A percentile compares a stretch with the other conserved stretches of the same genome.
Conservation (phyloP, 2,113 vertebrate species). For the Dipodomys spectabilis region DNA sequence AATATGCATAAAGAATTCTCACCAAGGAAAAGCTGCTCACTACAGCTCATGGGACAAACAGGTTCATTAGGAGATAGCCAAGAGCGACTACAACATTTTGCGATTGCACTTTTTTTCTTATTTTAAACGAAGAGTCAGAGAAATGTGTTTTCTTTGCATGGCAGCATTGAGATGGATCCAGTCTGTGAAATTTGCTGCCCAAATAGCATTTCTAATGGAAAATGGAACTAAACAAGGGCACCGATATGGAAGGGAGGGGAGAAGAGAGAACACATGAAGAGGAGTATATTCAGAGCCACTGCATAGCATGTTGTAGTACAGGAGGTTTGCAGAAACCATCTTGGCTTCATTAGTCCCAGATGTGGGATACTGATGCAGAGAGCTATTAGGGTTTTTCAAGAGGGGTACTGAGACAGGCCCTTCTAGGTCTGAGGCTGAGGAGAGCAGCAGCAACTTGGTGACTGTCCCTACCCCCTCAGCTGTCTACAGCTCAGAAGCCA, state of each 20-base stretch:
- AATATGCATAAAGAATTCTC: constrained; percentile 90
- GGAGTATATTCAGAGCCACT: constrained; percentile 54
- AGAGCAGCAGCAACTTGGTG: constrained; percentile 24
- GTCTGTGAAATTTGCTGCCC: constrained; percentile 71
- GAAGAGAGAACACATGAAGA: constrained; percentile 57
- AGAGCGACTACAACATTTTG: constrained; percentile 75
- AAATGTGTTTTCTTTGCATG: constrained; percentile 72
- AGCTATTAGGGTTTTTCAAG: constrained; percentile 34
- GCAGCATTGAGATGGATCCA: constrained; percentile 69
- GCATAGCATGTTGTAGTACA: constrained; percentile 49
- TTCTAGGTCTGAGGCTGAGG: constrained; percentile 51
- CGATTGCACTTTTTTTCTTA: constrained; percentile 75
- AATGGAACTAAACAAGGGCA: constrained; percentile 74
- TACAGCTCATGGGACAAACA: constrained; percentile 82
- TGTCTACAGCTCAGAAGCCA: constrained; percentile 41
- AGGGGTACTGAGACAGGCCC: constrained; percentile 65
- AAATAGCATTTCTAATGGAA: constrained; percentile 76
- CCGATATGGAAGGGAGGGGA: constrained; percentile 70
- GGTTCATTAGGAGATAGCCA: constrained; percentile 83
- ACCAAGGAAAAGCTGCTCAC: constrained; percentile 82
- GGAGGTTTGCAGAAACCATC: constrained; percentile 70
- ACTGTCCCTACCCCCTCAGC: background rate
- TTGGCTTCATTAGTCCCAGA: constrained; percentile 28
- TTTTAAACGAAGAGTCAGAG: constrained; percentile 76
- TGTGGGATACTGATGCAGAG: background rate